A percentile compares a stretch with the other conserved stretches of the same genome.
Conservation (phyloP, 2,113 vertebrate species). For the Cephalopholis sonnerati region DNA sequence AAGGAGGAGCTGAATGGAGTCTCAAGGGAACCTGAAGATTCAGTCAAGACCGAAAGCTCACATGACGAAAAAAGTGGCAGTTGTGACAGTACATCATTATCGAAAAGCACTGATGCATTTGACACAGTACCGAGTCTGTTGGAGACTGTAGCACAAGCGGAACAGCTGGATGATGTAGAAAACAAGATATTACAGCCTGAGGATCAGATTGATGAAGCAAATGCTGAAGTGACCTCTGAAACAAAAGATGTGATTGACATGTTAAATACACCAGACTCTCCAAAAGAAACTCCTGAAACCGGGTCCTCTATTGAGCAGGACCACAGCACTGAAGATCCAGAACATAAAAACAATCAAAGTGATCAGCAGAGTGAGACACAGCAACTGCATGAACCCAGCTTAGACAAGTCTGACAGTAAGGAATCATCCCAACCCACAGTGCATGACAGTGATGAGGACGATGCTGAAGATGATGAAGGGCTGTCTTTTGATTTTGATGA, state of each 20-base stretch:
- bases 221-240: neutral
- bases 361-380: constrained; percentile 6
- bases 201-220: neutral
- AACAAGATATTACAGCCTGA: neutral
- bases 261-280: neutral
- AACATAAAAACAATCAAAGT: neutral
- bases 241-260: neutral
- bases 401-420: constrained; percentile 3
- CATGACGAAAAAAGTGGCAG: neutral
- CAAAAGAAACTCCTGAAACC: neutral
- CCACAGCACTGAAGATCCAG: constrained; percentile 9
- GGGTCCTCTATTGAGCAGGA: neutral
- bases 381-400: neutral
- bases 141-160: neutral
- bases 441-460: constrained; percentile 39
- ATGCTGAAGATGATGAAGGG: constrained; percentile 59
- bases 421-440: neutral
- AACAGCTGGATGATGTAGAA: neutral
- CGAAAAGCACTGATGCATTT: neutral
- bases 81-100: neutral
- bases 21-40: constrained; percentile 5
- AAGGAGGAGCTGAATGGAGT: constrained; percentile 8
- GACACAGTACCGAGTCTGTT: neutral
- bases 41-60: neutral
- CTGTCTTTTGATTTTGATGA: constrained; percentile 81